phyloP scores from a whole-genome alignment of 2,797 vertebrate genomes.

The Lycodopsis pacificus region DNA sequence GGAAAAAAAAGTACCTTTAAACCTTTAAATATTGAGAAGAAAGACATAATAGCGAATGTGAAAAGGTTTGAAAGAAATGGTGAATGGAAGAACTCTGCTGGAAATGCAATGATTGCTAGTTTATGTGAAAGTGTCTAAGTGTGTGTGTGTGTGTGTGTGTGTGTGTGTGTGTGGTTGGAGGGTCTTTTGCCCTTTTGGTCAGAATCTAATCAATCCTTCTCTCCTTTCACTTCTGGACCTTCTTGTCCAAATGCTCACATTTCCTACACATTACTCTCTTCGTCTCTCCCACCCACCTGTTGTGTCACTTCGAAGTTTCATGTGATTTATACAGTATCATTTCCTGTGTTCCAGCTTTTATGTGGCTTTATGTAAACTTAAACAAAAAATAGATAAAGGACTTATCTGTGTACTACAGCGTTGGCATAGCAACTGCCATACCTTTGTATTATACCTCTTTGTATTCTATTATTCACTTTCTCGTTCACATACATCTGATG shows the following conservation, averaged over 20 bases:
- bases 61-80: not conserved
- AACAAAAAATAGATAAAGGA: conserved; percentile 36
- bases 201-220: conserved; percentile 35
- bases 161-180: not conserved
- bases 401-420: conserved; percentile 74
- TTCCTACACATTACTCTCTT: conserved; percentile 25
- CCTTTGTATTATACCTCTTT: conserved; percentile 66
- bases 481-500: conserved; percentile 59
- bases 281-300: conserved; percentile 29
- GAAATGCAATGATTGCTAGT: conserved; percentile 6
- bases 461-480: conserved; percentile 74
- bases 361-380: conserved; percentile 45
- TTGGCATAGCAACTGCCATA: conserved; percentile 82
- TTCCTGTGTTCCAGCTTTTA: conserved; percentile 42
- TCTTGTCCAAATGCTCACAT: conserved; percentile 17
- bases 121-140: not conserved
- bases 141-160: not conserved
- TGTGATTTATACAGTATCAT: conserved; percentile 47
- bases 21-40: no score
- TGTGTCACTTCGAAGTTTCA: conserved; percentile 37
- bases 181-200: conserved; percentile 12
- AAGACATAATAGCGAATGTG: no score
- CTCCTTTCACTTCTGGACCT: conserved; percentile 13
- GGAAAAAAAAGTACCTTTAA: conserved; percentile 1
- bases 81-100: not conserved